phyloP scores from a whole-genome alignment of 2,888 invertebrate species.

The Parnassius apollo region DNA sequence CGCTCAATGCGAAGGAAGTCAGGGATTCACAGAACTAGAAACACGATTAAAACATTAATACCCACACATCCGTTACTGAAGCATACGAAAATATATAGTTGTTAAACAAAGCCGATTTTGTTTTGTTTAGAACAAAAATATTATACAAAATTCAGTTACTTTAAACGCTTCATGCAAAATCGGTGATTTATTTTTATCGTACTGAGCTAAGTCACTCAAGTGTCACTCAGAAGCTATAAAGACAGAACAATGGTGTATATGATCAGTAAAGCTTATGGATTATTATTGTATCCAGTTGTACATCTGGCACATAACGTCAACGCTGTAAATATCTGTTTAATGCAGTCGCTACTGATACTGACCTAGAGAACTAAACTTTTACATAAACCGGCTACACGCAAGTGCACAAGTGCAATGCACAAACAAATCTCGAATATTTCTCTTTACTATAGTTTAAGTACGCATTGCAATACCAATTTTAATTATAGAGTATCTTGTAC shows the following conservation, averaged over 20 bases:
- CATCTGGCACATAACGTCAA: background rate
- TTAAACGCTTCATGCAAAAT: constrained; percentile 29
- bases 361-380: constrained; percentile 7
- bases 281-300: background rate
- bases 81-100: constrained; percentile 1
- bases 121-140: background rate
- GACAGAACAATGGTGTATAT: no score
- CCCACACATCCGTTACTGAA: background rate
- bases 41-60: background rate
- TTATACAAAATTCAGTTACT: constrained; percentile 10
- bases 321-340: constrained; percentile 4
- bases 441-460: no score
- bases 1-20: background rate
- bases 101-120: constrained; percentile 5
- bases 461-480: no score
- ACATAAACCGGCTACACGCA: background rate
- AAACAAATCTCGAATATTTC: no score
- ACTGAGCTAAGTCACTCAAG: constrained; percentile 34
- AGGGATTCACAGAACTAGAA: background rate
- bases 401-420: no score
- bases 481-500: no score
- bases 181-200: constrained; percentile 37
- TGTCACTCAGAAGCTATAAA: constrained; percentile 27
- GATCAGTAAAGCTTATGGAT: background rate
- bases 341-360: constrained; percentile 12